A percentile compares a stretch with the other conserved stretches of the same genome.
phyloP scores from a whole-genome alignment of 2,888 invertebrate genomes.

The Synergus laeviventris region DNA sequence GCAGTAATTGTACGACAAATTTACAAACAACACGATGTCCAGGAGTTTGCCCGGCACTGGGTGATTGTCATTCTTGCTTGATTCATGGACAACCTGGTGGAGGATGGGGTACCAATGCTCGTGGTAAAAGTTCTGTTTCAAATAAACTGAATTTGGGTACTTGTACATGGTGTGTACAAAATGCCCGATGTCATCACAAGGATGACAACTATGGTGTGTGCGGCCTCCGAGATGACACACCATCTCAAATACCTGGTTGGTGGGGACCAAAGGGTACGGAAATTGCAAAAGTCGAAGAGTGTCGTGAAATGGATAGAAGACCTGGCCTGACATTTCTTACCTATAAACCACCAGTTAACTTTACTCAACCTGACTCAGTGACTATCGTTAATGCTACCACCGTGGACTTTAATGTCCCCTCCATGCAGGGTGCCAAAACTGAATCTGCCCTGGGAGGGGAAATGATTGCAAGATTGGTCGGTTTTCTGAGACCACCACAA shows the following conservation, averaged over 20 bases:
- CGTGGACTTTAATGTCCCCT: conserved; percentile 86
- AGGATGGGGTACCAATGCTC: conserved; percentile 72
- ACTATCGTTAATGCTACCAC: conserved; percentile 91
- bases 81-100: conserved; percentile 84
- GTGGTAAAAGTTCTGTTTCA: conserved; percentile 80
- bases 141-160: conserved; percentile 87
- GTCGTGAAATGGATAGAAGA: conserved; percentile 86
- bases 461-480: conserved; percentile 85
- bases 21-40: conserved; percentile 91
- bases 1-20: conserved; percentile 93
- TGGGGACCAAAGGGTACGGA: conserved; percentile 92
- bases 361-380: conserved; percentile 92
- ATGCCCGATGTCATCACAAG: conserved; percentile 91
- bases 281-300: conserved; percentile 85
- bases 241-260: conserved; percentile 90
- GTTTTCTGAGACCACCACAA: conserved; percentile 88
- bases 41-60: conserved; percentile 91
- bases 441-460: conserved; percentile 85
- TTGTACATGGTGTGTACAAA: conserved; percentile 96
- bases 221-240: conserved; percentile 86
- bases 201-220: conserved; percentile 91
- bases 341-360: conserved; percentile 92
- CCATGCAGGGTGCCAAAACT: conserved; percentile 82
- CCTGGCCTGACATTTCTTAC: conserved; percentile 93
- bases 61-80: conserved; percentile 93